A percentile compares a stretch with the other conserved stretches of the same genome.
Evolutionary conservation across 2,797 vertebrate genomes (phyloP).

Genomic region (Diceros bicornis): DNA sequence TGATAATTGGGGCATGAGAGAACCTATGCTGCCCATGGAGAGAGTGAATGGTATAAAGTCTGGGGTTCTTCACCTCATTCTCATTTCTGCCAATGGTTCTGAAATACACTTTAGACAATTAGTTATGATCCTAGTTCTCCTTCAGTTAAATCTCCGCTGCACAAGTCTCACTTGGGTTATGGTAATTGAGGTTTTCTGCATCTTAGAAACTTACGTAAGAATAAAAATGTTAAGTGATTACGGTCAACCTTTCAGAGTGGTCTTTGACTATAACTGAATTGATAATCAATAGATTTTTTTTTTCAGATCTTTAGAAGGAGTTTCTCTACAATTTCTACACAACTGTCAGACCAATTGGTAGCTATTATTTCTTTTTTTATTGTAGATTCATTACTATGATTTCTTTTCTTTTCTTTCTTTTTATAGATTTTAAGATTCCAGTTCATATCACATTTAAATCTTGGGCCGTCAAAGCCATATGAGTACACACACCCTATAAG

Average conservation of each 20-base stretch:
- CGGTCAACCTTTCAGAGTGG: not conserved
- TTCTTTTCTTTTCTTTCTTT: not conserved
- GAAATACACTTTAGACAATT: not conserved
- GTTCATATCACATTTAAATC: not conserved
- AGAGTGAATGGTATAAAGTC: not conserved
- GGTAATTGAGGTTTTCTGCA: slow-evolving; percentile 20
- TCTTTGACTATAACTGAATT: not conserved
- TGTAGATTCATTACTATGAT: not conserved
- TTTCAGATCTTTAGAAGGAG: slow-evolving; percentile 34
- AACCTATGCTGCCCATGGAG: not conserved
- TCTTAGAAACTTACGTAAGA: slow-evolving; percentile 12
- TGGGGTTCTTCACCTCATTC: not conserved
- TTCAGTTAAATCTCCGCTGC: not conserved
- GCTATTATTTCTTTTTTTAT: not conserved
- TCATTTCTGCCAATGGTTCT: not conserved
- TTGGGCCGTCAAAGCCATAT: not conserved
- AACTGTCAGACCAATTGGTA: not conserved
- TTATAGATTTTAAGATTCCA: not conserved
- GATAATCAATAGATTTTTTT: not conserved
- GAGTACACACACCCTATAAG: not conserved
- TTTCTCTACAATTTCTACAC: not conserved
- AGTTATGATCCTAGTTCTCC: not conserved
- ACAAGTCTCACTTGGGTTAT: not conserved
- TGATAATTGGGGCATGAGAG: not conserved
- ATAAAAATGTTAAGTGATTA: slow-evolving; percentile 23